Evolutionary conservation across 1,140 invertebrate genomes (phyloP), one percentile per base, ranked within the genome.

Genomic region (Aradophagus sp.): DNA sequence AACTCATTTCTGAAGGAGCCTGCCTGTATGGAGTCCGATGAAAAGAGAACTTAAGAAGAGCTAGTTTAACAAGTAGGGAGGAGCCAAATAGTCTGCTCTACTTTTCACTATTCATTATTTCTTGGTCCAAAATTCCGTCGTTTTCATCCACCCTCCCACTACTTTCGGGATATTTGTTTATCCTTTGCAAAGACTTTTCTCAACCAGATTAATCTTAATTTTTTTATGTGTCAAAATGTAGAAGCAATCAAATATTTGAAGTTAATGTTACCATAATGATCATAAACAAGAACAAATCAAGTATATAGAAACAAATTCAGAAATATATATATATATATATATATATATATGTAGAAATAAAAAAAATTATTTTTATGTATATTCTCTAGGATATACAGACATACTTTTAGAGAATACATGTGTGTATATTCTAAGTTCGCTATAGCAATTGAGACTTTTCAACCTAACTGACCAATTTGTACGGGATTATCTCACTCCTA

Each of bases 1-100:
- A 65, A 65, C 68, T 65, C 68, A 71, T 71, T 65, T 71, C 50
- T 65, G 32, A 42, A 55, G 59, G 58, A 47, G 58, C 52, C 45
- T 27, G 58, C 32, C 36, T 71, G 34, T 17, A 70, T 45, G 52
- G 75, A 74, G 41, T 59, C 52, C 70, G 32, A 48, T 48, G 50
- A 75, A 69, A 75, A 75, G 68, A 69, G 74, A 74, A 65, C 15
- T n/a, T n/a, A 55, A 52, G 16, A 67, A 74, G 50, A 73, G 77
- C 47, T 53, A 61, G 44, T 45, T 55, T 26, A n/a, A n/a, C 15
- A 14, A 19, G 31, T 13, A 26, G 42, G 39, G 39, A 42, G 15
- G 34, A 31, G 55, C 47, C 41, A 73, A 78, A 78, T 80, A 16
- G 65, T 39, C 35, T 29, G 34, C 29, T 47, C 35, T 42, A 53